These are phyloP conservation scores for Montipora capitata DNA, from an alignment of 92 coral and sea anemone genomes.

Conservation along the genomic window DNA sequence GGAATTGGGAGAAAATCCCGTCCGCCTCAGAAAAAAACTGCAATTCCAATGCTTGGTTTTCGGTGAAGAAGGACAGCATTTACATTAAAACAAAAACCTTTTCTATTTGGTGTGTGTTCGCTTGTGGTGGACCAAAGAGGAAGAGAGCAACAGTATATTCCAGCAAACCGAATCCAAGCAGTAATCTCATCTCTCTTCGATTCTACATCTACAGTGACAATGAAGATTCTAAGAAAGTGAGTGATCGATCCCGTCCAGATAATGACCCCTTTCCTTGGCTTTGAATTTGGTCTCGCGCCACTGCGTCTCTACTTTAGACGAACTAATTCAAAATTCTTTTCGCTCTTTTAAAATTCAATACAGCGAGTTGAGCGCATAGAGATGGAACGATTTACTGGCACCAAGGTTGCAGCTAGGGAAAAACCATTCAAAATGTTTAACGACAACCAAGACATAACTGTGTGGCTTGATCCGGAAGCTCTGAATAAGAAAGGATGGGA, in stretches of 20 bases:
- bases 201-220: conserved; percentile 45
- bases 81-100: conserved; percentile 45
- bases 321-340: neutral
- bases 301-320: too few species aligned
- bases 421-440: conserved; percentile 35
- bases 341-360: too few species aligned
- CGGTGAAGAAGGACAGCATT: conserved; percentile 32
- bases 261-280: too few species aligned
- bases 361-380: conserved; percentile 26
- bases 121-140: conserved; percentile 51
- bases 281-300: too few species aligned
- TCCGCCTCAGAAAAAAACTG: conserved; percentile 22
- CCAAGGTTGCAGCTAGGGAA: neutral
- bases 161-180: conserved; percentile 9
- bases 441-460: conserved; percentile 18
- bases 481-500: conserved; percentile 41
- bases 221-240: conserved; percentile 38
- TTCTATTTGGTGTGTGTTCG: conserved; percentile 47
- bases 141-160: conserved; percentile 42
- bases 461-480: conserved; percentile 4
- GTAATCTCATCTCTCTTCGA: conserved; percentile 9
- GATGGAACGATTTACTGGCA: neutral
- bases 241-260: neutral
- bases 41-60: conserved; percentile 42
- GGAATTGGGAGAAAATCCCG: conserved; percentile 44